Percentiles rank a stretch among this genome's conserved stretches.
Evolutionary conservation across 2,888 invertebrate species (phyloP).

Genomic region (Pyrrhia umbra): DNA sequence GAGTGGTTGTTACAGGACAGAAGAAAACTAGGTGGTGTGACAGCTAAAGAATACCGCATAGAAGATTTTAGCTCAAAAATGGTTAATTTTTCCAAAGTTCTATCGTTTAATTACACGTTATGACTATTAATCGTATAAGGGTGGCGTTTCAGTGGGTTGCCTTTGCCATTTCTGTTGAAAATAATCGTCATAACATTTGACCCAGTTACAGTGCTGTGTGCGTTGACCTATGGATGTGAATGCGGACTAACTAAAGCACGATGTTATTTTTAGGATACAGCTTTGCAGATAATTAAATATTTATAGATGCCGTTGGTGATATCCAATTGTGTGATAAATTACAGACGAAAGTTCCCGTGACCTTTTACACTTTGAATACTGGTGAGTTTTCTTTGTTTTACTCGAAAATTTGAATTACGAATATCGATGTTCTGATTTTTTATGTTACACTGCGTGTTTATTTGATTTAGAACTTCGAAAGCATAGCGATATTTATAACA

Average conservation of each 20-base stretch:
- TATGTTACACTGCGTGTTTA: not conserved
- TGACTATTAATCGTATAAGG: constrained; percentile 60
- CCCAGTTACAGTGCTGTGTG: constrained; percentile 86
- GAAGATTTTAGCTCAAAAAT: constrained; percentile 65
- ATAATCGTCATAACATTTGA: constrained; percentile 84
- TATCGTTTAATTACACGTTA: constrained; percentile 57
- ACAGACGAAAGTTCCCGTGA: constrained; percentile 70
- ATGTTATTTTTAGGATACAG: constrained; percentile 89
- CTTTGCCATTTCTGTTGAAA: constrained; percentile 66
- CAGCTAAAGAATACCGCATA: constrained; percentile 85
- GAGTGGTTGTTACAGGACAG: constrained; percentile 72
- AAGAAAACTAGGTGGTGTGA: constrained; percentile 76
- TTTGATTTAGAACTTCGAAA: not conserved
- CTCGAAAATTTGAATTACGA: constrained; percentile 51
- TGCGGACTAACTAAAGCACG: constrained; percentile 86
- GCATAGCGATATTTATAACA: constrained; percentile 2
- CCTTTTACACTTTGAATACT: constrained; percentile 70
- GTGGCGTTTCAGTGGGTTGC: constrained; percentile 56
- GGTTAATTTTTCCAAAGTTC: constrained; percentile 67
- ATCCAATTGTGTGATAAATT: constrained; percentile 72
- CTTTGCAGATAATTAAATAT: constrained; percentile 89
- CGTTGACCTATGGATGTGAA: constrained; percentile 88
- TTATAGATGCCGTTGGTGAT: constrained; percentile 84
- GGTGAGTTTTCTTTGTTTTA: constrained; percentile 86
- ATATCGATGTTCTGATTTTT: constrained; percentile 17